Base-by-base conservation (phyloP, 2,888 invertebrate genomes). In the Elegia similella region DNA sequence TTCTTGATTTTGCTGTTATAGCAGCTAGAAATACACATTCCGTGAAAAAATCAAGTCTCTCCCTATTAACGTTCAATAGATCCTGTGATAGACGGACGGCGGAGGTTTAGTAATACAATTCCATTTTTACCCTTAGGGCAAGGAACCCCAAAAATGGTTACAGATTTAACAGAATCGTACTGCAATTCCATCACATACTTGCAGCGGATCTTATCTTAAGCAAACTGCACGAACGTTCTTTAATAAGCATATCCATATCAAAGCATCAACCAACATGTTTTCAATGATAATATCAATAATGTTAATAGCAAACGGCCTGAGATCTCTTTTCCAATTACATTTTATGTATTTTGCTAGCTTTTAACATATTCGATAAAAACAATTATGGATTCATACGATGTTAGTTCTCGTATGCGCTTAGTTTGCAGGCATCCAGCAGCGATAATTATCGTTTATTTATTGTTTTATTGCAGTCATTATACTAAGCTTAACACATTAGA, bases 121-220 rank as follows among this genome's bases (percentile, higher is more conserved):
- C n/a, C n/a, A n/a, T n/a, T n/a, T n/a, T n/a, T n/a, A n/a, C n/a
- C n/a, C n/a, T n/a, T n/a, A n/a, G n/a, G n/a, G n/a, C n/a, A n/a
- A n/a, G n/a, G n/a, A n/a, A n/a, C n/a, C n/a, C n/a, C n/a, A 44
- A 34, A 50, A 34, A 50, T 15, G 15, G 30, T 32, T 16, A 50
- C 32, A 50, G 16, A 50, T 34, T 16, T 50, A 32, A 50, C 50
- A 34, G 12, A 16, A 15, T 15, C 34, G 34, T 8, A 34, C n/a
- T 50, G 50, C 50, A 34, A 50, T 50, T 6, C 32, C 50, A 50
- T 32, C 34, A 50, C 34, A 50, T 50, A 50, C 34, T 34, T 50
- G n/a, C n/a, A n/a, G 48, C 48, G 43, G 54, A 44, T 53, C 43
- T 54, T 54, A 44, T 54, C 53, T 53, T 53, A 53, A 43, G 54